A percentile compares a stretch with the other conserved stretches of the same genome.
Conservation (phyloP, 2,113 vertebrate genomes). For the Urocitellus parryii region DNA sequence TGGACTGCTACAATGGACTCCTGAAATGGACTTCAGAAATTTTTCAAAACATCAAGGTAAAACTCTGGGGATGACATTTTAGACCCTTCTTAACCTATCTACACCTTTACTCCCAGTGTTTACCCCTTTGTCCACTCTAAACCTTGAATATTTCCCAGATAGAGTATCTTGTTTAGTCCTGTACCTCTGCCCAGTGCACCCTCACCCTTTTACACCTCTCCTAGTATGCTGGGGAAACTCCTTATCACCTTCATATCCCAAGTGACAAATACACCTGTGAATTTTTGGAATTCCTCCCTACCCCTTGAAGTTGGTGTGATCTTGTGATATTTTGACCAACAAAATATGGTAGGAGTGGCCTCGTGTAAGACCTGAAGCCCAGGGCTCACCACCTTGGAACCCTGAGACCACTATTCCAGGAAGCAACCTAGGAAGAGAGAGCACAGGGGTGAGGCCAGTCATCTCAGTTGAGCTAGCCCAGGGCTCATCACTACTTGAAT, state of each 20-base stretch:
- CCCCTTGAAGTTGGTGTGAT: neutral
- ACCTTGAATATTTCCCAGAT: neutral
- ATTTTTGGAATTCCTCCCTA: neutral
- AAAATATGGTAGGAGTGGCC: neutral
- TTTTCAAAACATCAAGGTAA: neutral
- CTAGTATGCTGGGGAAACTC: neutral
- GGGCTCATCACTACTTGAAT: neutral
- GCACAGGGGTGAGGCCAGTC: neutral
- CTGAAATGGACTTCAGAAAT: neutral
- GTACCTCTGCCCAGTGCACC: too few relatives aligned
- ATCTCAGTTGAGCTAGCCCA: neutral
- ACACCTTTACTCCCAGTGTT: neutral
- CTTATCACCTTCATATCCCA: neutral
- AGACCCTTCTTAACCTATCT: neutral
- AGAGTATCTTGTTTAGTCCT: constrained; percentile 64
- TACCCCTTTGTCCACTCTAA: neutral
- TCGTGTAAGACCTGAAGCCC: neutral
- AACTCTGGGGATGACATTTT: neutral
- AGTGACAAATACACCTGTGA: neutral
- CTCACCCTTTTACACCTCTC: neutral
- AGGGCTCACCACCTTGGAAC: neutral
- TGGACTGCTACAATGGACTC: neutral
- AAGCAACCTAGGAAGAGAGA: neutral
- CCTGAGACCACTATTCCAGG: neutral
- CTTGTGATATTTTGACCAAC: neutral